These are phyloP conservation scores for Pantherophis vulpinus DNA, from an alignment of 2,797 vertebrate species.

Conservation along the genomic window DNA sequence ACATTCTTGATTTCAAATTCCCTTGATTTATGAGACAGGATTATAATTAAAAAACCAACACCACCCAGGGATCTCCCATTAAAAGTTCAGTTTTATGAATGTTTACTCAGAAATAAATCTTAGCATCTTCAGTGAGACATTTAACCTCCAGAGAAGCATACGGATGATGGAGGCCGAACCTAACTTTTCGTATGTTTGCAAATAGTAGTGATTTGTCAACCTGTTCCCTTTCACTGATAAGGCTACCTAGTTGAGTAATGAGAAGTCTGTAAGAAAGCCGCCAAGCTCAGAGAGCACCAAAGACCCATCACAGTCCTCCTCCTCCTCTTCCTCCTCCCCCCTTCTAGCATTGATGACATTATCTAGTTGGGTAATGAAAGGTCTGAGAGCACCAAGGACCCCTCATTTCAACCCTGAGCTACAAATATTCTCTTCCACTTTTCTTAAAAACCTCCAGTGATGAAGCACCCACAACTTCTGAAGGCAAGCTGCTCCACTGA, in stretches of 20 bases:
- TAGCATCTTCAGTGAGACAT: neutral
- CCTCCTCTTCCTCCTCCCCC: too few relatives aligned
- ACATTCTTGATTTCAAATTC: constrained; percentile 41
- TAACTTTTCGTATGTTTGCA: constrained; percentile 33
- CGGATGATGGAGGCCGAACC: constrained; percentile 15
- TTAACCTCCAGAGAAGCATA: neutral
- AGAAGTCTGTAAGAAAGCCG: neutral
- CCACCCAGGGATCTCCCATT: constrained; percentile 16
- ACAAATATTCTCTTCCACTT: neutral
- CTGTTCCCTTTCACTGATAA: neutral
- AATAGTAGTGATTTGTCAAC: neutral
- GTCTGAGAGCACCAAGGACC: too few relatives aligned
- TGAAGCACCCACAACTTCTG: too few relatives aligned
- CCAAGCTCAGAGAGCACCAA: neutral
- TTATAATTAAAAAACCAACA: constrained; percentile 22
- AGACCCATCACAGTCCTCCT: too few relatives aligned
- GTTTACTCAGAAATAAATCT: neutral
- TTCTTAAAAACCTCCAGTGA: too few relatives aligned
- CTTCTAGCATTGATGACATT: too few relatives aligned
- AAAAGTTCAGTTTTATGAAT: neutral
- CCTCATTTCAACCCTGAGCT: neutral
- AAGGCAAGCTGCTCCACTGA: too few relatives aligned
- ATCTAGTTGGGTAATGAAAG: too few relatives aligned
- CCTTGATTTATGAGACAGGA: constrained; percentile 68
- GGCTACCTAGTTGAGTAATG: neutral